Evolutionary conservation across 92 coral and sea anemone species (phyloP).

Genomic region (Muricea muricata): DNA sequence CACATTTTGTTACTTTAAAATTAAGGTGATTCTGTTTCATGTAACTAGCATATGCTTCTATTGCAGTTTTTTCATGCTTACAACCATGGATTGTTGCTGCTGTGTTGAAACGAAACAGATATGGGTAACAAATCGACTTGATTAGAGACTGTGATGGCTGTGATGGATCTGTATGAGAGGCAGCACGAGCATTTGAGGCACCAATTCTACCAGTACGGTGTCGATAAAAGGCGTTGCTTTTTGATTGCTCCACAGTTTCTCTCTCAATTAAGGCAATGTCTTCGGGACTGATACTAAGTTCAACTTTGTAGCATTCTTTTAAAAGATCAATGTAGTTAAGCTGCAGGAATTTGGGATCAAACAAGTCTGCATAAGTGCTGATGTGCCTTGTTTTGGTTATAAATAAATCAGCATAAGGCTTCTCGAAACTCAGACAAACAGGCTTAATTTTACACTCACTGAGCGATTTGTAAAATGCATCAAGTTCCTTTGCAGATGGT

Average conservation of each 20-base stretch:
- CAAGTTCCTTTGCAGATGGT: conserved; percentile 50
- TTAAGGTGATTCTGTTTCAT: conserved; percentile 53
- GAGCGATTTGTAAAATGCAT: conserved; percentile 27
- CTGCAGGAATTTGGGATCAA: too few species aligned
- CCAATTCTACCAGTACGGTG: conserved; percentile 73
- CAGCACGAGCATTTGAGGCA: conserved; percentile 26
- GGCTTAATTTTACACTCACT: conserved; percentile 39
- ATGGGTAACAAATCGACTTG: conserved; percentile 1
- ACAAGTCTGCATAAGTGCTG: too few species aligned
- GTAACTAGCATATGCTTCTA: conserved; percentile 31
- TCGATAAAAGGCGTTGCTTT: conserved; percentile 49
- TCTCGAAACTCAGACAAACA: too few species aligned
- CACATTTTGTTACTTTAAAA: conserved; percentile 64
- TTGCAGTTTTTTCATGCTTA: conserved; percentile 45
- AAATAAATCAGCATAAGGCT: too few species aligned
- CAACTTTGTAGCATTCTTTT: too few species aligned
- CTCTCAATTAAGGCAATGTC: conserved; percentile 49
- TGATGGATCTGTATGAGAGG: too few species aligned
- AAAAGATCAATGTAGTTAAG: too few species aligned
- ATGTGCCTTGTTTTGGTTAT: too few species aligned
- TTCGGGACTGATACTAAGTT: conserved; percentile 36
- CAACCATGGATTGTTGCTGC: conserved; percentile 56
- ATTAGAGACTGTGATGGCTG: too few species aligned
- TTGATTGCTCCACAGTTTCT: conserved; percentile 44
- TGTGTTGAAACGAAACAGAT: conserved; percentile 12